A percentile compares a stretch with the other conserved stretches of the same genome.
Conservation (phyloP, 1,140 invertebrate genomes). For the Hylaeus volcanicus region DNA sequence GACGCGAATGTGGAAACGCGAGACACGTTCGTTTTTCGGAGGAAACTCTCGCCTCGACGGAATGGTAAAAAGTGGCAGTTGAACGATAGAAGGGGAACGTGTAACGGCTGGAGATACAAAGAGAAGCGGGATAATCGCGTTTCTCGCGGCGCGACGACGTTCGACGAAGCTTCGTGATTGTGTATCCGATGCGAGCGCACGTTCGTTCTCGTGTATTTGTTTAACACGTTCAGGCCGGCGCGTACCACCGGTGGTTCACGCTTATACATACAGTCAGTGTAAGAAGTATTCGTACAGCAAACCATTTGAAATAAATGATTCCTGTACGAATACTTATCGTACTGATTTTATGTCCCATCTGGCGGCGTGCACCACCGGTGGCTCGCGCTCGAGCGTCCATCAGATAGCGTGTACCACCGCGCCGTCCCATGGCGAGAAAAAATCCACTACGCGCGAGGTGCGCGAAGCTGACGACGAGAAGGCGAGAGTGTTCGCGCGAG, state of each 20-base stretch:
- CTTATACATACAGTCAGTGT: too few species aligned
- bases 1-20: not conserved
- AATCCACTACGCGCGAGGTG: too few species aligned
- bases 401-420: too few species aligned
- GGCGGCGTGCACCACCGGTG: too few species aligned
- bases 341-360: too few species aligned
- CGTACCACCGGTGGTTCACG: too few species aligned
- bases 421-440: too few species aligned
- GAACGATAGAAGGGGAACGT: slow-evolving; percentile 11
- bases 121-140: not conserved
- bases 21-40: not conserved
- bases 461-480: too few species aligned
- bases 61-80: slow-evolving; percentile 31
- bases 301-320: too few species aligned
- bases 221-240: not conserved
- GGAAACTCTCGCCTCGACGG: slow-evolving; percentile 11
- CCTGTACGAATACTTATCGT: too few species aligned
- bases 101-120: not conserved
- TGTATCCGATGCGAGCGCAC: not conserved
- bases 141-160: not conserved
- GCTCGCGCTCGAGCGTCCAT: too few species aligned
- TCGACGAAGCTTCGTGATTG: not conserved
- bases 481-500: not conserved
- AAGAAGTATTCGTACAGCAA: too few species aligned
- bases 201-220: not conserved